A percentile compares a stretch with the other conserved stretches of the same genome.
Conservation (phyloP, 1,140 invertebrate species). For the Drosophila pseudoananassae region DNA sequence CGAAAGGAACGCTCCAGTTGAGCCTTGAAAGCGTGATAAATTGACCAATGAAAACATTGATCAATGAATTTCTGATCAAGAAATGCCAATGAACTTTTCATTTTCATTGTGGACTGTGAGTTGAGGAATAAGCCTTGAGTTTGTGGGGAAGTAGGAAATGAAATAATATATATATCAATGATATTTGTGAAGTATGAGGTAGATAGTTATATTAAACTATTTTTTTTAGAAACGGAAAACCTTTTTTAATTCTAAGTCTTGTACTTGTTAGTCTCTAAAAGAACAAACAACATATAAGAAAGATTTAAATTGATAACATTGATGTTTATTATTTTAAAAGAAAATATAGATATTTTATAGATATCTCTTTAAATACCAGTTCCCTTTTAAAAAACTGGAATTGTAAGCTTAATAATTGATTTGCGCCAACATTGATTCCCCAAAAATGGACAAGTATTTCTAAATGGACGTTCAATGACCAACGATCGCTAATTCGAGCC, state of each 20-base stretch:
- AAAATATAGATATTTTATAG: no score
- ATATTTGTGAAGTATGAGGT: no score
- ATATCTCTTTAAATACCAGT: no score
- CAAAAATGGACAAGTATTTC: conserved; percentile 8
- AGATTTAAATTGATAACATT: no score
- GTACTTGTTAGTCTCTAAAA: no score
- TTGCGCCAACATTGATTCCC: conserved; percentile 14
- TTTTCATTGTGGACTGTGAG: neutral
- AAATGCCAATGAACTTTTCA: conserved; percentile 36
- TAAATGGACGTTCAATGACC: conserved; percentile 2
- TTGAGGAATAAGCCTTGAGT: neutral
- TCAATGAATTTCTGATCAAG: conserved; percentile 36
- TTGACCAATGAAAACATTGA: conserved; percentile 17
- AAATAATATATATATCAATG: no score
- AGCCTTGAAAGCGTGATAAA: conserved; percentile 37
- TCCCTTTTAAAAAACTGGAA: neutral
- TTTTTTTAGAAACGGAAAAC: no score
- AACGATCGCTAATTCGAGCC: conserved; percentile 1
- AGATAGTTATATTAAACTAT: no score
- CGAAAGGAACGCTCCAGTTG: conserved; percentile 19
- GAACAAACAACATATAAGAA: no score
- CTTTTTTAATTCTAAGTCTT: no score
- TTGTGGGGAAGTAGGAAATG: no score
- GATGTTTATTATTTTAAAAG: no score
- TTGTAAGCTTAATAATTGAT: conserved; percentile 18